Percentiles rank a stretch among this genome's conserved stretches.
Conservation (phyloP, 2,113 vertebrate genomes). For the Pangasianodon hypophthalmus region DNA sequence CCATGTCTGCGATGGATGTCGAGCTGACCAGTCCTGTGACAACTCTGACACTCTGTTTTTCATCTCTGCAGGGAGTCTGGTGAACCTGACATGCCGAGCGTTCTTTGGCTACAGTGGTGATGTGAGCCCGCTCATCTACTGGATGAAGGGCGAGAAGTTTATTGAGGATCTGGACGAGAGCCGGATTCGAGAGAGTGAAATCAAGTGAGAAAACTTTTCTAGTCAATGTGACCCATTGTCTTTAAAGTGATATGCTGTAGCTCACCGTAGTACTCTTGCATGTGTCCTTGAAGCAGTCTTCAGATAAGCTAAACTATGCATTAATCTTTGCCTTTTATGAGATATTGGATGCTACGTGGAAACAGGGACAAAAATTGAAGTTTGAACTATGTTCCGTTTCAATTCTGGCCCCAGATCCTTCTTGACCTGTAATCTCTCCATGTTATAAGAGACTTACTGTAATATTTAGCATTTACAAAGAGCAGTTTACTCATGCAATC, state of each 20-base stretch:
- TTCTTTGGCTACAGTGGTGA: constrained; percentile 97
- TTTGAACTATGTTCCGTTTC: background rate
- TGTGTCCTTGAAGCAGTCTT: constrained; percentile 26
- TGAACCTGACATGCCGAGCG: constrained; percentile 93
- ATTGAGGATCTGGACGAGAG: constrained; percentile 97
- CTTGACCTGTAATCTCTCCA: background rate
- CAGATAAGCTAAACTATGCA: constrained; percentile 6
- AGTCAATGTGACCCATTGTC: background rate
- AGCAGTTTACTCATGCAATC: background rate
- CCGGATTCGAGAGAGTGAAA: constrained; percentile 90
- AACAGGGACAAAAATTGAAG: background rate
- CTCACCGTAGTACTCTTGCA: background rate
- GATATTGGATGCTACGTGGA: background rate
- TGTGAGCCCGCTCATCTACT: constrained; percentile 95
- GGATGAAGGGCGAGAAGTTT: constrained; percentile 99
- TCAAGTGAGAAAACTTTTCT: constrained; percentile 78
- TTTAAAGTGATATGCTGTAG: background rate
- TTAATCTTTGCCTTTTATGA: background rate
- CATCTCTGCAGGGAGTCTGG: constrained; percentile 80
- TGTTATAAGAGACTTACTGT: background rate
- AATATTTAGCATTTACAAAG: background rate
- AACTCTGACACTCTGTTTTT: constrained; percentile 31
- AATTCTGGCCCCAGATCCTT: background rate
- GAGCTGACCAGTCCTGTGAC: constrained; percentile 17
- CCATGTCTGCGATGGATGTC: background rate